phyloP scores from a whole-genome alignment of 2,113 vertebrate genomes.

The Cettia cetti region DNA sequence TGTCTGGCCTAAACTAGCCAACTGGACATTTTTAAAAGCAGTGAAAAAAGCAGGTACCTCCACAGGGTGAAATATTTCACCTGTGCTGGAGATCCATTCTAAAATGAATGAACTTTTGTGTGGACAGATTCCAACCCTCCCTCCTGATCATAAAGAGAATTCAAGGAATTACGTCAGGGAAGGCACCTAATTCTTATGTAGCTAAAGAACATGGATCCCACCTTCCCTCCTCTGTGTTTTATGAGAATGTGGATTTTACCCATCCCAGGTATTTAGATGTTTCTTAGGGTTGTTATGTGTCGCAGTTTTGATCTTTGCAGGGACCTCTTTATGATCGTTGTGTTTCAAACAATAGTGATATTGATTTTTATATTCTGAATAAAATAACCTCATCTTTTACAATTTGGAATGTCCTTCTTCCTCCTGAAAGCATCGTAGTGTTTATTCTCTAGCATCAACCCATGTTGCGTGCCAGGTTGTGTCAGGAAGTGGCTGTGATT shows the following conservation, averaged over 20 bases:
- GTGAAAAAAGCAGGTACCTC: not conserved
- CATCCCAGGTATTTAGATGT: not conserved
- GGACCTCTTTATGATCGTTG: not conserved
- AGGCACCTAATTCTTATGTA: not conserved
- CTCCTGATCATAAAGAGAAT: not conserved
- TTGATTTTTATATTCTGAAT: not conserved
- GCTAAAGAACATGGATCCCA: not conserved
- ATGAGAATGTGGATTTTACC: not conserved
- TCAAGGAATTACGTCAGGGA: not conserved
- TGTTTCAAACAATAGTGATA: not conserved
- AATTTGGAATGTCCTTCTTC: not conserved
- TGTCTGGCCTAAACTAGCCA: not conserved
- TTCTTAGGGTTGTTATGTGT: rapidly evolving
- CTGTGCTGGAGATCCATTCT: not conserved
- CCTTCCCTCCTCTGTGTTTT: not conserved
- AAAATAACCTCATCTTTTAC: not conserved
- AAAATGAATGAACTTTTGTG: not conserved
- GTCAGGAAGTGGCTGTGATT: not conserved
- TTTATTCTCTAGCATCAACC: not conserved
- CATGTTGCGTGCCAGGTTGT: not conserved
- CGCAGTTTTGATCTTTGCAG: not conserved
- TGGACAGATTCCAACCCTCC: not conserved
- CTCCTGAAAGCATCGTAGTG: not conserved
- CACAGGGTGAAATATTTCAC: not conserved
- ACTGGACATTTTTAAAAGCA: not conserved